These are phyloP conservation scores for Rhynchotus rufescens DNA, from an alignment of 2,797 vertebrate species.

Conservation along the genomic window DNA sequence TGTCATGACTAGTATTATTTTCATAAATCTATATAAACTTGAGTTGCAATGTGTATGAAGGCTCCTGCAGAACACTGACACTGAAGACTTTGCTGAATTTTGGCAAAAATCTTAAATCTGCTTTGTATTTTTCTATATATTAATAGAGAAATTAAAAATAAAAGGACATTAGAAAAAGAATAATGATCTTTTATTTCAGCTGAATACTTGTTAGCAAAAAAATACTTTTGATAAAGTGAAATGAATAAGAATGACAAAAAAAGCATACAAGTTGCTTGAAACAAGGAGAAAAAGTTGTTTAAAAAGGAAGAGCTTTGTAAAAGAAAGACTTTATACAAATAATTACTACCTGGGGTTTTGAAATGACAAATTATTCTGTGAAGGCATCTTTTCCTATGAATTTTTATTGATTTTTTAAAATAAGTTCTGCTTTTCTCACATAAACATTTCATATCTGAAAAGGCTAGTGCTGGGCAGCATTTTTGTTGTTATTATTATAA, in stretches of 20 bases:
- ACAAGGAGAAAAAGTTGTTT: neutral
- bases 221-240: neutral
- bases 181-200: neutral
- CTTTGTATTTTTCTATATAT: neutral
- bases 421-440: constrained; percentile 4
- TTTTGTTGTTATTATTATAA: neutral
- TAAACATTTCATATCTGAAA: neutral
- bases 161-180: neutral
- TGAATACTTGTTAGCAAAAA: neutral
- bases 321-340: constrained; percentile 37
- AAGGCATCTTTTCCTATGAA: constrained; percentile 4
- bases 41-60: neutral
- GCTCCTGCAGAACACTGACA: neutral
- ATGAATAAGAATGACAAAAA: neutral
- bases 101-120: neutral
- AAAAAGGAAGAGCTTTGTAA: neutral
- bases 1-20: neutral
- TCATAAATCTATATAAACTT: neutral
- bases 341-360: constrained; percentile 42
- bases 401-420: neutral
- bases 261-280: neutral
- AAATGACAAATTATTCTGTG: constrained; percentile 41
- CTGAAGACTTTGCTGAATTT: neutral
- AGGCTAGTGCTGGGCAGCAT: neutral
- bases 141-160: neutral